Conservation (phyloP, 2,888 invertebrate genomes). For the Chelonus formosanus region DNA sequence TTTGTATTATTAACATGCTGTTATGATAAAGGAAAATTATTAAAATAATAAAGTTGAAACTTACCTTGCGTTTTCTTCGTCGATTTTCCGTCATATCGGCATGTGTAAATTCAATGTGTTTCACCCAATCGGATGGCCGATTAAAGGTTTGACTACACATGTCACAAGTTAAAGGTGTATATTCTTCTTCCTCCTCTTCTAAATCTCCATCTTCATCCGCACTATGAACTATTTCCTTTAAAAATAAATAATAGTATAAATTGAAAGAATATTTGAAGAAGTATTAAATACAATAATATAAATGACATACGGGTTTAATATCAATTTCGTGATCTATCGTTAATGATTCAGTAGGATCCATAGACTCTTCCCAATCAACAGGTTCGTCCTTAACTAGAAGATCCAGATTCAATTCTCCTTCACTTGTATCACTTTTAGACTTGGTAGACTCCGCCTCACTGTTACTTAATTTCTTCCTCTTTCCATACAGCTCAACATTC, state of each 20-base stretch:
- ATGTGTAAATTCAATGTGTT: constrained; percentile 81
- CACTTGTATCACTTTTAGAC: constrained; percentile 57
- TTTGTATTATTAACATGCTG: too few relatives aligned
- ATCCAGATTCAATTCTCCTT: constrained; percentile 61
- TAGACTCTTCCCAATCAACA: constrained; percentile 77
- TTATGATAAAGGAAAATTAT: too few relatives aligned
- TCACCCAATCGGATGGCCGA: constrained; percentile 83
- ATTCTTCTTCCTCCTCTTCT: constrained; percentile 70
- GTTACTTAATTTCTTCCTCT: constrained; percentile 52
- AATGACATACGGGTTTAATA: constrained; percentile 72
- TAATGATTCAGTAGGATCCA: constrained; percentile 74
- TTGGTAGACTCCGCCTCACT: constrained; percentile 60
- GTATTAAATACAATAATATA: neutral
- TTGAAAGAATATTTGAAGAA: neutral
- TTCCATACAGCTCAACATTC: constrained; percentile 53
- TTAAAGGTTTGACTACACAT: constrained; percentile 85
- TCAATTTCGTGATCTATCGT: constrained; percentile 75
- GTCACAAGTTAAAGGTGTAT: constrained; percentile 83
- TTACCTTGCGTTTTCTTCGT: constrained; percentile 61
- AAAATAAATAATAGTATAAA: constrained; percentile 12
- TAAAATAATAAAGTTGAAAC: too few relatives aligned
- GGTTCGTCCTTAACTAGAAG: constrained; percentile 71
- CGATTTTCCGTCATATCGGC: constrained; percentile 71
- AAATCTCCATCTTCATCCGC: constrained; percentile 66
- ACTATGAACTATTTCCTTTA: constrained; percentile 63